Evolutionary conservation across 2,797 vertebrate genomes (phyloP).

Genomic region (Mycteria americana): DNA sequence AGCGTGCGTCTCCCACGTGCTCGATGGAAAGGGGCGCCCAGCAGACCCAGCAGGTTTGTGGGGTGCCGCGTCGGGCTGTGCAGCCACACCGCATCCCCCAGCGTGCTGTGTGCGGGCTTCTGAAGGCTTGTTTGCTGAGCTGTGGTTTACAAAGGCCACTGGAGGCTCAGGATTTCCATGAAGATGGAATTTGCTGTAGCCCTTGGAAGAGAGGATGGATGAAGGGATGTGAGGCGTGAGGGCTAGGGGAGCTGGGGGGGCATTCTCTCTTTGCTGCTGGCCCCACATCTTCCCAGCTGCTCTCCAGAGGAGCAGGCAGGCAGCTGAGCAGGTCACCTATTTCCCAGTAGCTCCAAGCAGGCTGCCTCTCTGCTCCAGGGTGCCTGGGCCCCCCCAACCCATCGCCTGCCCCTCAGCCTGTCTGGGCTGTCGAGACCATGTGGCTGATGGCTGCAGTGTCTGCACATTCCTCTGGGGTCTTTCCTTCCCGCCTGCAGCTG

Average conservation of each 20-base stretch:
- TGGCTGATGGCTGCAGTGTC: not conserved
- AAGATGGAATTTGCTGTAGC: not conserved
- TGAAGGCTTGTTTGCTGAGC: not conserved
- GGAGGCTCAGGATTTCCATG: not conserved
- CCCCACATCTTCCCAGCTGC: not conserved
- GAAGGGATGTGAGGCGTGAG: not conserved
- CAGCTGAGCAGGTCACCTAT: not conserved
- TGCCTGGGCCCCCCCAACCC: not conserved
- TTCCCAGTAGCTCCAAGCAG: not conserved
- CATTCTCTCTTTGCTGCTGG: not conserved
- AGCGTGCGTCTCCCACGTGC: not conserved
- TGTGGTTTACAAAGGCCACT: not conserved
- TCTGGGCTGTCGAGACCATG: not conserved
- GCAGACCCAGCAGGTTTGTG: not conserved
- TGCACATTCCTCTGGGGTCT: not conserved
- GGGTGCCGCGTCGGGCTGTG: not conserved
- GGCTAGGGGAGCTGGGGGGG: not conserved
- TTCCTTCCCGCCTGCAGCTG: not conserved
- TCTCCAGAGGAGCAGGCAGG: not conserved
- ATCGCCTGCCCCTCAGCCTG: not conserved
- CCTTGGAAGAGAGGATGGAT: not conserved
- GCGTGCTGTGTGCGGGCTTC: not conserved
- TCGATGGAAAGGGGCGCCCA: not conserved
- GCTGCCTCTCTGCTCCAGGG: not conserved
- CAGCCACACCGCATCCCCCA: not conserved